Base-by-base conservation (phyloP, 2,797 vertebrate species). In the Melanotaenia maccullochi region DNA sequence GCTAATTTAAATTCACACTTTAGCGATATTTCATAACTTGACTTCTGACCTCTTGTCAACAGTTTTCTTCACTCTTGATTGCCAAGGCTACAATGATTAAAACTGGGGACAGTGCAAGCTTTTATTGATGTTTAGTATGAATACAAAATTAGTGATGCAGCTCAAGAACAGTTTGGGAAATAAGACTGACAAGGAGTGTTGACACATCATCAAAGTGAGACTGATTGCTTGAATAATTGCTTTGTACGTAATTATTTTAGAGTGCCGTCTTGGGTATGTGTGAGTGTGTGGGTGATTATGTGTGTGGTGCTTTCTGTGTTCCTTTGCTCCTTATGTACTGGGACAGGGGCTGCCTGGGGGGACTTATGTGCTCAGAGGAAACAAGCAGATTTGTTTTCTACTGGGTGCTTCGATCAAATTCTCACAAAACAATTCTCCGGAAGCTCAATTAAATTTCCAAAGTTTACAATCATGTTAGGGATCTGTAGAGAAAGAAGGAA, bases 201-300 rank as follows among this genome's bases (percentile, higher is more conserved):
- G 91, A 92, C 90, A 93, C 85, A 91, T 87, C 87, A 87, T 93
- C 91, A 91, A 90, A 92, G 86, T 87, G 85, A 90, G 85, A 92
- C 90, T 89, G 86, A 92, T 91, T 92, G 84, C 87, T 92, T 89
- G 90, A 93, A 93, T 91, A 93, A 93, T 93, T 92, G 90, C 78
- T 91, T 91, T 91, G 89, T 88, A 85, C 85, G 85, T 92, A 92
- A 93, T 91, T 92, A 87, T 90, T 90, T 93, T 90, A 89, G 75
- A 89, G 83, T 82, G 85, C 61, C 78, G 87, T 91, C 89, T 87
- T 74, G 87, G 85, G 44, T n/a, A 49, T 49, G 44, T 49, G 44
- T 22, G 44, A n/a, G 92, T 83, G 63, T 79, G 85, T 73, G 82
- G 70, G 70, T 79, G 77, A 81, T 76, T 86, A 60, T 85, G 79